Evolutionary conservation across 2,797 vertebrate genomes (phyloP).

Genomic region (Thaleichthys pacificus): DNA sequence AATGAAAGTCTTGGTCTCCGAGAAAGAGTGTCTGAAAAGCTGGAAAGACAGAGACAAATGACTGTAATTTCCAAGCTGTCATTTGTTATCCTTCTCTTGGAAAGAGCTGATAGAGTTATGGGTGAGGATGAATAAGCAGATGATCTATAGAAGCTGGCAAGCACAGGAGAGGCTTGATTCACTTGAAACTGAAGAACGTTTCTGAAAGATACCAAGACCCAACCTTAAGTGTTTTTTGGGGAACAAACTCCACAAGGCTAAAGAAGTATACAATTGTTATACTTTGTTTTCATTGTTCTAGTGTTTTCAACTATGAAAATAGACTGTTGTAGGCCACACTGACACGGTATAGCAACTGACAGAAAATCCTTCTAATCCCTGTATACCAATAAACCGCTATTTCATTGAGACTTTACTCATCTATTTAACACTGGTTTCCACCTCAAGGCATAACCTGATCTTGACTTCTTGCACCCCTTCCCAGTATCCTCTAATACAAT

Average conservation of each 20-base stretch:
- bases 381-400: neutral
- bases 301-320: neutral
- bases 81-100: constrained; percentile 69
- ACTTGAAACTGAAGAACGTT: constrained; percentile 31
- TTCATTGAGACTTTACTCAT: constrained; percentile 11
- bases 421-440: constrained; percentile 11
- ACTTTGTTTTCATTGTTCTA: no score
- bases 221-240: constrained; percentile 12
- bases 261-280: no score
- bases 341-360: neutral
- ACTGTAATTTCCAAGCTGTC: constrained; percentile 75
- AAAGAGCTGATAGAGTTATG: constrained; percentile 72
- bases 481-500: constrained; percentile 42
- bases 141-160: constrained; percentile 59
- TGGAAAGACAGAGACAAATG: constrained; percentile 65
- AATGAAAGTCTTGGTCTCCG: constrained; percentile 23
- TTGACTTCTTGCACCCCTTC: constrained; percentile 37
- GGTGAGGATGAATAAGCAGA: constrained; percentile 62
- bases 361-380: constrained; percentile 3
- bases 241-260: neutral
- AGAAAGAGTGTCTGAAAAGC: constrained; percentile 27
- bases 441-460: constrained; percentile 44
- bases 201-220: neutral
- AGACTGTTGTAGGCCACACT: neutral
- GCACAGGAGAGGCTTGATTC: constrained; percentile 19